Evolutionary conservation across 1,140 invertebrate genomes (phyloP).

Genomic region (Hypothenemus hampei): DNA sequence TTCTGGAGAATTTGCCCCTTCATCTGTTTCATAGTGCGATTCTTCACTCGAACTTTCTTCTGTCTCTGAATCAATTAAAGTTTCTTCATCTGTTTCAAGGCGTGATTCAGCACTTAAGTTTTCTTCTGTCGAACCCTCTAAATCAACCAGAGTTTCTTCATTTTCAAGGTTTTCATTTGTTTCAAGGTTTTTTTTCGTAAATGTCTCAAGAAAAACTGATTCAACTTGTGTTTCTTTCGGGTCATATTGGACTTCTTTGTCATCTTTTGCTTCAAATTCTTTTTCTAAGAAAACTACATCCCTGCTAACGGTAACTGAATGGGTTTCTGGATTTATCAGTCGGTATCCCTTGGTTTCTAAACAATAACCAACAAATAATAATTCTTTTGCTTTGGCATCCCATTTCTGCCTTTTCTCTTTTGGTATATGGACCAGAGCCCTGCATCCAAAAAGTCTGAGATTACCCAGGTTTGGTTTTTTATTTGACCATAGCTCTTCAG

Average conservation of each 20-base stretch:
- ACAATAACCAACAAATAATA: slow-evolving; percentile 47
- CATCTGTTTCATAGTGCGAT: neutral
- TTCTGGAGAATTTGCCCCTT: too few relatives aligned
- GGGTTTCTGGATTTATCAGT: slow-evolving; percentile 23
- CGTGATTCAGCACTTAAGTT: too few relatives aligned
- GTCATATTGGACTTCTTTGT: neutral
- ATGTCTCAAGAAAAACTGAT: slow-evolving; percentile 2
- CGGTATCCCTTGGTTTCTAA: slow-evolving; percentile 43
- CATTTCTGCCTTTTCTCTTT: slow-evolving; percentile 41
- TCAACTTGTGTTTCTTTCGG: slow-evolving; percentile 7
- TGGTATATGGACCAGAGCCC: slow-evolving; percentile 44
- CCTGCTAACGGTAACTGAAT: slow-evolving; percentile 6
- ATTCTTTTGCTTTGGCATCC: slow-evolving; percentile 38
- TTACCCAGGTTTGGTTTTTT: slow-evolving; percentile 32
- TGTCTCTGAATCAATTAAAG: neutral
- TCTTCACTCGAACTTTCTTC: neutral
- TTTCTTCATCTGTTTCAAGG: neutral
- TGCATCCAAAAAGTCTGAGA: slow-evolving; percentile 44
- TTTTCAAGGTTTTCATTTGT: too few relatives aligned
- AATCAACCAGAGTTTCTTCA: too few relatives aligned
- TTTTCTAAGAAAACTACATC: slow-evolving; percentile 17
- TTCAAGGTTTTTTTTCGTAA: too few relatives aligned
- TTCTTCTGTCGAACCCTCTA: too few relatives aligned
- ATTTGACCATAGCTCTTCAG: slow-evolving; percentile 40
- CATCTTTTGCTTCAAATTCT: neutral